phyloP scores from a whole-genome alignment of 2,888 invertebrate species.

The Drosophila recens region DNA sequence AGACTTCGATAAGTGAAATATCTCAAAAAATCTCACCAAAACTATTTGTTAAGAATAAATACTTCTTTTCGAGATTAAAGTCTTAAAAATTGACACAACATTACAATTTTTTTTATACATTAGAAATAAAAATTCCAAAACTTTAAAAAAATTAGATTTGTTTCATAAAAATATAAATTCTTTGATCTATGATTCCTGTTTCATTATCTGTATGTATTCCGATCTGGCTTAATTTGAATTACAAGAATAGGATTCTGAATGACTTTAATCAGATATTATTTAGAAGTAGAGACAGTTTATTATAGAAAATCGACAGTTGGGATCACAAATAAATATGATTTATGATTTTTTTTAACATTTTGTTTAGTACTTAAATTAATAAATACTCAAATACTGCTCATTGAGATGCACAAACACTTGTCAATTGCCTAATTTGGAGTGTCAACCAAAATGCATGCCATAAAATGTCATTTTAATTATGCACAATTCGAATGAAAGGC shows the following conservation, averaged over 20 bases:
- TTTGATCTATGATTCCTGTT: background rate
- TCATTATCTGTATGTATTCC: no score
- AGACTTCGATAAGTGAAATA: no score
- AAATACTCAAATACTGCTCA: conserved; percentile 1
- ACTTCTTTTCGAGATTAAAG: no score
- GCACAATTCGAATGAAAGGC: conserved; percentile 4
- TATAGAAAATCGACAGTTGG: background rate
- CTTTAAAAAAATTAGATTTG: no score
- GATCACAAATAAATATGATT: background rate
- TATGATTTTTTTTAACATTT: background rate
- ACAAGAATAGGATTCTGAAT: no score
- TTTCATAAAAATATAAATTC: background rate
- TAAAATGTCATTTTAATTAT: conserved; percentile 20
- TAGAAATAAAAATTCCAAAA: no score
- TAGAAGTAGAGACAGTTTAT: background rate
- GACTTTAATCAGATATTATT: background rate
- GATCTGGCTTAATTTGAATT: background rate
- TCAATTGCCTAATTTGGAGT: conserved; percentile 30
- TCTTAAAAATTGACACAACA: no score
- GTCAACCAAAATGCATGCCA: background rate
- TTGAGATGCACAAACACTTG: conserved; percentile 34
- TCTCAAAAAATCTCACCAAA: no score
- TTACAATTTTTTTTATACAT: no score
- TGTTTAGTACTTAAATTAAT: background rate
- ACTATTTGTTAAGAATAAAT: no score